Base-by-base conservation (phyloP, 2,113 vertebrate species). In the Telmatochromis brachygnathus region DNA sequence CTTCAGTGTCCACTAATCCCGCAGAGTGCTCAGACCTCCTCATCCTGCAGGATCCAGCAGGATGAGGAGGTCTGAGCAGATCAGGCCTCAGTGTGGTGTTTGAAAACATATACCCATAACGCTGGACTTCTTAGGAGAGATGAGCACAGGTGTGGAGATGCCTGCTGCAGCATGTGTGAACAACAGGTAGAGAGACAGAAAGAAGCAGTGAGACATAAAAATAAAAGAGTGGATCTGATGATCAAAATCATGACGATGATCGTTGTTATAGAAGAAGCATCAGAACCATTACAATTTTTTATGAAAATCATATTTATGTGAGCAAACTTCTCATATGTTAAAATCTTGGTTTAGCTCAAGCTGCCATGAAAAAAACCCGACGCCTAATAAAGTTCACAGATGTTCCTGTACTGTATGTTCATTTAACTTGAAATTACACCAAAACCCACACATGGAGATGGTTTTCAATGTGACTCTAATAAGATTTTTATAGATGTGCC, bases 121-220 rank as follows among this genome's bases (percentile, higher is more conserved):
- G 83, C 21, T 83, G 89, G 90, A 58, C 91, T 92, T 96, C 89
- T 92, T 93, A 58, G 89, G 91, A 51, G 91, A 87, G 54, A 79
- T 68, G 91, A 68, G 88, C 5, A 81, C 77, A 84, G 93, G 85
- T 8, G 90, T 86, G 62, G 90, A 60, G 89, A 83, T 28, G 26
- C 68, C 85, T 87, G 87, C 88, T 81, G 87, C 70, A 86, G 83
- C 83, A 84, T 84, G 88, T 49, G 62, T 51, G 62, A 62, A 88
- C 55, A 81, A 53, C 33, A 90, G n/a, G 49, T 12, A 80, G 42
- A 80, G 21, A 45, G 30, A 79, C 39, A 90, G 56, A 89, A n/a
- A 84, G 14, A 85, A 85, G 49, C 49, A 8, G 28, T 53, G 54
- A 81, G 23, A 39, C 14, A 60, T 7, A 6, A 54, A 77, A 47